A percentile compares a stretch with the other conserved stretches of the same genome.
phyloP scores from a whole-genome alignment of 2,797 vertebrate genomes.

The Microctenopoma steveboyesi region DNA sequence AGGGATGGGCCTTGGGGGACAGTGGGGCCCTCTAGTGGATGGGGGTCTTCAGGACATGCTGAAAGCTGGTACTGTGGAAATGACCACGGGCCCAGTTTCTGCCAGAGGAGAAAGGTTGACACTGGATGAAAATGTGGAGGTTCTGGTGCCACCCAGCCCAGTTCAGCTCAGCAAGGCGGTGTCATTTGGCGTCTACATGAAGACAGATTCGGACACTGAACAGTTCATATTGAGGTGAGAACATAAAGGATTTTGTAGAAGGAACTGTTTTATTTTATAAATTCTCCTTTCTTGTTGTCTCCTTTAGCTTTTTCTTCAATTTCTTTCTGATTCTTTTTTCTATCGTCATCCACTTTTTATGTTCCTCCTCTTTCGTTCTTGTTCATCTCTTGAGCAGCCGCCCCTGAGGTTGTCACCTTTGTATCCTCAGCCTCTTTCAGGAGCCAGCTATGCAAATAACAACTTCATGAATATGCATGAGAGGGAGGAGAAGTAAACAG shows the following conservation, averaged over 20 bases:
- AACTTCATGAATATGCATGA: constrained; percentile 69
- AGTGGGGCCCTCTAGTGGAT: constrained; percentile 79
- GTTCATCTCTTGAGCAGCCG: constrained; percentile 50
- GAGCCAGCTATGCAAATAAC: constrained; percentile 72
- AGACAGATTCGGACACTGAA: constrained; percentile 83
- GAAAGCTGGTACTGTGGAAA: constrained; percentile 88
- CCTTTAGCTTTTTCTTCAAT: constrained; percentile 1
- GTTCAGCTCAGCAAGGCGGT: constrained; percentile 91
- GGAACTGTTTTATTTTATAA: constrained; percentile 15
- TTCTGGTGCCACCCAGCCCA: constrained; percentile 88
- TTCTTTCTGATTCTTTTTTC: constrained; percentile 27
- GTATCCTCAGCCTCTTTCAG: constrained; percentile 66
- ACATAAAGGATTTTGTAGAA: constrained; percentile 3
- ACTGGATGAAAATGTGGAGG: constrained; percentile 89
- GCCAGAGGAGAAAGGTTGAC: constrained; percentile 81
- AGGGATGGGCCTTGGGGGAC: constrained; percentile 65
- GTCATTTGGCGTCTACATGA: constrained; percentile 89
- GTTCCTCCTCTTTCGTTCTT: constrained; percentile 25
- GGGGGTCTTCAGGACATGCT: constrained; percentile 81
- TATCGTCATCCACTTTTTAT: constrained; percentile 30
- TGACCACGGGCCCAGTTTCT: constrained; percentile 84
- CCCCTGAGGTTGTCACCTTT: constrained; percentile 69
- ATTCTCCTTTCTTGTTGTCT: constrained; percentile 18
- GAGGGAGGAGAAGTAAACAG: constrained; percentile 53
- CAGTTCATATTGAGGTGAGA: constrained; percentile 93